Base-by-base conservation (phyloP, 1,140 invertebrate species). In the Latrodectus geometricus region DNA sequence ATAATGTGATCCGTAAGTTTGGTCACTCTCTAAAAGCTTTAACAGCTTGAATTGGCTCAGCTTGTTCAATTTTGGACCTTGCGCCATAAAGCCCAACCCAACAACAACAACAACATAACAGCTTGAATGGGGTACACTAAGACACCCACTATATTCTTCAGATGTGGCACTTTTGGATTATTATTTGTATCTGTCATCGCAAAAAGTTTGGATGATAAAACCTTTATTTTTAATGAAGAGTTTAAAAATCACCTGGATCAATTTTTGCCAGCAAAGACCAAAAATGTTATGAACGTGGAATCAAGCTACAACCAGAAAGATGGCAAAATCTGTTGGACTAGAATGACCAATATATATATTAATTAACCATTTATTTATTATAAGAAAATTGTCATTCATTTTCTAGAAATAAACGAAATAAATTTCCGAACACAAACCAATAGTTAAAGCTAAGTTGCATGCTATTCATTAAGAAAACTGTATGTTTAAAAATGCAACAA, bases 1-100 rank as follows among this genome's bases (percentile, higher is more conserved):
- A 75, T 75, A 75, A 75, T 75, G 73, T 49, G 73, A 52, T 20
- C 12, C 52, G 52, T 17, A 75, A 75, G 73, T 75, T 75, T 75
- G 73, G 49, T 75, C 14, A 75, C n/a, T 75, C 14, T 4, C 73
- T 49, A 75, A 75, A 75, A 75, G 48, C 73, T 75, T 75, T n/a
- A n/a, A n/a, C n/a, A n/a, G n/a, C n/a, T n/a, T n/a, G n/a, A n/a
- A n/a, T n/a, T n/a, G n/a, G n/a, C n/a, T n/a, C n/a, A n/a, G n/a
- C n/a, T n/a, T n/a, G n/a, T n/a, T n/a, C n/a, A n/a, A n/a, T n/a
- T n/a, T n/a, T n/a, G n/a, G n/a, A n/a, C n/a, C n/a, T n/a, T n/a
- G n/a, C n/a, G n/a, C n/a, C n/a, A n/a, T n/a, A n/a, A n/a, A n/a
- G n/a, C n/a, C n/a, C n/a, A n/a, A n/a, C n/a, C n/a, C n/a, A n/a